These are phyloP conservation scores for Argya squamiceps DNA, from an alignment of 2,797 vertebrate genomes.

Conservation along the genomic window DNA sequence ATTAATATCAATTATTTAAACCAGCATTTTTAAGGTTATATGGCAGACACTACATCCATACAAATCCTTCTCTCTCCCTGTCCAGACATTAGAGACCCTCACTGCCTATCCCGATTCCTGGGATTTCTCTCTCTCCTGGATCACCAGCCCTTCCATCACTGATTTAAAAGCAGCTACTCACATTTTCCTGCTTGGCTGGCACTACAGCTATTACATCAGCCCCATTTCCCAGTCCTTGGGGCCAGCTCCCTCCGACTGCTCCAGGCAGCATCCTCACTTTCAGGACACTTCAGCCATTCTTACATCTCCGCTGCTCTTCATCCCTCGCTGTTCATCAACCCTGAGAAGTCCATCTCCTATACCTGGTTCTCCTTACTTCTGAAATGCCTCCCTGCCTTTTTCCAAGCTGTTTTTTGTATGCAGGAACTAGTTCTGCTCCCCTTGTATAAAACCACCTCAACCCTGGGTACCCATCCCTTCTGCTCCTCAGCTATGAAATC, in stretches of 20 bases:
- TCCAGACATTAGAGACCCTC: neutral
- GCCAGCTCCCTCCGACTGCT: neutral
- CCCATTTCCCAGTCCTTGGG: neutral
- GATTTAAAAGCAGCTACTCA: neutral
- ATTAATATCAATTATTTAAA: neutral
- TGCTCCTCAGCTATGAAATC: neutral
- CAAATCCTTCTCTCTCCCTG: neutral
- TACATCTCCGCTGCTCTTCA: neutral
- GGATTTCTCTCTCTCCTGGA: neutral
- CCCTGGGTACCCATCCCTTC: neutral
- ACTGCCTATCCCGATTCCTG: fast-evolving
- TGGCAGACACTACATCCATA: neutral
- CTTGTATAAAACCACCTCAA: neutral
- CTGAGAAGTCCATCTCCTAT: neutral
- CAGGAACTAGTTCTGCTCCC: neutral
- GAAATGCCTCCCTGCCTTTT: neutral
- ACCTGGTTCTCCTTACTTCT: neutral
- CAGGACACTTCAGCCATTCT: neutral
- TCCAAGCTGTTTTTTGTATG: neutral
- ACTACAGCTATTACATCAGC: constrained; percentile 47
- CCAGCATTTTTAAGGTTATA: neutral
- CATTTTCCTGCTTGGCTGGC: constrained; percentile 6
- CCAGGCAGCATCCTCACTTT: neutral
- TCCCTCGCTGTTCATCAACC: neutral
- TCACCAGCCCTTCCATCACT: neutral